Percentiles rank a stretch among this genome's conserved stretches.
Conservation (phyloP, 2,797 vertebrate genomes). For the Phalloptychus januarius region DNA sequence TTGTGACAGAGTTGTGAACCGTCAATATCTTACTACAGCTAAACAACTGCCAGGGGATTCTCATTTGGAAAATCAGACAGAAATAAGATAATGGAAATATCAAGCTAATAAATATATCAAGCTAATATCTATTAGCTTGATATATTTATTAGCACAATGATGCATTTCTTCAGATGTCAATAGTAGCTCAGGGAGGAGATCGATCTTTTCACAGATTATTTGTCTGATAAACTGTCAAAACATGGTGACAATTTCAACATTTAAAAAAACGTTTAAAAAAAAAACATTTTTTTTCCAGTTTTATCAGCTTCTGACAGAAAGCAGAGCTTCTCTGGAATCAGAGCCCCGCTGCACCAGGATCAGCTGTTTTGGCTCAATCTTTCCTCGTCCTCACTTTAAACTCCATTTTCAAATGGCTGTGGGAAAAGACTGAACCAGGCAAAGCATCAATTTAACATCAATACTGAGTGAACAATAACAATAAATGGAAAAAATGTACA, state of each 20-base stretch:
- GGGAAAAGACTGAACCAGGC: background rate
- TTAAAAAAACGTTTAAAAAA: too few relatives aligned
- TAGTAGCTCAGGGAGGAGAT: too few relatives aligned
- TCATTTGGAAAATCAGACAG: background rate
- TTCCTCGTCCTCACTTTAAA: background rate
- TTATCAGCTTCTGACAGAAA: background rate
- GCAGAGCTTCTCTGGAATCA: background rate
- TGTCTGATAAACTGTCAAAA: too few relatives aligned
- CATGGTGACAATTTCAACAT: too few relatives aligned
- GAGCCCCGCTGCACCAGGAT: background rate
- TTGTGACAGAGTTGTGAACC: background rate
- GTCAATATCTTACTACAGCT: background rate
- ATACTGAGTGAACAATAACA: background rate
- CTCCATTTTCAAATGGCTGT: background rate
- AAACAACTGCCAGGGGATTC: background rate
- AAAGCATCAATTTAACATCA: background rate
- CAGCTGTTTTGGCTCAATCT: background rate
- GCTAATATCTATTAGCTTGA: too few relatives aligned
- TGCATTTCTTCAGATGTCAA: too few relatives aligned
- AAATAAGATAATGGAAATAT: too few relatives aligned
- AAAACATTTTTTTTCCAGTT: too few relatives aligned
- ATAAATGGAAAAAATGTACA: background rate
- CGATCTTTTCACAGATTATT: background rate
- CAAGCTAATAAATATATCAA: too few relatives aligned
- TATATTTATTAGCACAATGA: too few relatives aligned